Conservation (phyloP, 1,140 invertebrate species). For the Lepidotrigona ventralis region DNA sequence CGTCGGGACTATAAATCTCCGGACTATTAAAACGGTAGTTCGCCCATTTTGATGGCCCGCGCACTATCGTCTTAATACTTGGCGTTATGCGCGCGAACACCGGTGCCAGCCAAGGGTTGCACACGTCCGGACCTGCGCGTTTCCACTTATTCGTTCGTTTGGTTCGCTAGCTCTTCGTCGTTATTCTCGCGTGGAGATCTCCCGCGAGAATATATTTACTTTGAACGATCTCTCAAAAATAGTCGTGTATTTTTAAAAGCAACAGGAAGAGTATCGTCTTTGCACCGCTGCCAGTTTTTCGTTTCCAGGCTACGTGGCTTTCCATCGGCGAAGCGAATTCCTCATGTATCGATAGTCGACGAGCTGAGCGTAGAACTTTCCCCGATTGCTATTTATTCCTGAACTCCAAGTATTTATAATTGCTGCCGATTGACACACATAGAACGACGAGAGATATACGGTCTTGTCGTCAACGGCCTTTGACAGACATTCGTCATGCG, state of each 20-base stretch:
- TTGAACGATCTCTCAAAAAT: no score
- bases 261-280: no score
- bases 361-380: no score
- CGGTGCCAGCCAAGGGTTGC: no score
- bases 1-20: slow-evolving; percentile 75
- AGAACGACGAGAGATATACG: neutral
- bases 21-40: slow-evolving; percentile 77
- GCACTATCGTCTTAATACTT: slow-evolving; percentile 60
- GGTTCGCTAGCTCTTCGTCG: no score
- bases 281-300: no score
- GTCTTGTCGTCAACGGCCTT: neutral
- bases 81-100: slow-evolving; percentile 44
- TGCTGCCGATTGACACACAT: neutral
- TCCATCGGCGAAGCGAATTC: no score
- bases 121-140: neutral
- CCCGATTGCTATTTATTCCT: neutral
- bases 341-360: neutral
- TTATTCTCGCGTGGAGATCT: no score
- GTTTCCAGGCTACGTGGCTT: no score
- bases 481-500: no score
- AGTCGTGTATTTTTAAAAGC: no score
- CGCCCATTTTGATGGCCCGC: slow-evolving; percentile 77
- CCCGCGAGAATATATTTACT: no score
- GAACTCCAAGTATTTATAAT: neutral
- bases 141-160: neutral